Conservation (phyloP, 1,140 invertebrate species). For the Hylaeus anthracinus region DNA sequence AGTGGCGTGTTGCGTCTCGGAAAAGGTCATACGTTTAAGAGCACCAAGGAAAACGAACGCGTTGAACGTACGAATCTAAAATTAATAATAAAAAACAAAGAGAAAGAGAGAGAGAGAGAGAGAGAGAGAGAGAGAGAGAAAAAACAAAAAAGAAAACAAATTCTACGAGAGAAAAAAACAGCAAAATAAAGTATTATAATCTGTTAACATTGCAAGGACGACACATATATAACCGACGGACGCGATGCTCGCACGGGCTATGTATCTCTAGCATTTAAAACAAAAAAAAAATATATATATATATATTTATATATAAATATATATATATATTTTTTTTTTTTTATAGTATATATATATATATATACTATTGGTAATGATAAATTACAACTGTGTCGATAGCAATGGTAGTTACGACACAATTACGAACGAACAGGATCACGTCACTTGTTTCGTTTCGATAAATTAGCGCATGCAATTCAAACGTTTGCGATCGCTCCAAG, state of each 20-base stretch:
- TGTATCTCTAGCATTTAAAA: slow-evolving; percentile 41
- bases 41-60: slow-evolving; percentile 52
- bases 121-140: not conserved
- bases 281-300: not conserved
- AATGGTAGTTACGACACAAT: slow-evolving; percentile 19
- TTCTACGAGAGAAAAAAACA: slow-evolving; percentile 42
- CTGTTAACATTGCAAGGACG: slow-evolving; percentile 47
- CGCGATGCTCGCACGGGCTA: slow-evolving; percentile 23
- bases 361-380: slow-evolving; percentile 39
- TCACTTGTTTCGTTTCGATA: not conserved
- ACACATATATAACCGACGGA: slow-evolving; percentile 28
- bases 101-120: slow-evolving; percentile 21
- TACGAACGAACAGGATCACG: slow-evolving; percentile 35
- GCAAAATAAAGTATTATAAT: slow-evolving; percentile 57
- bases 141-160: slow-evolving; percentile 40
- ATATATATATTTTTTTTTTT: too few species aligned
- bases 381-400: slow-evolving; percentile 37
- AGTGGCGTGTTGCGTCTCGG: not conserved
- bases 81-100: slow-evolving; percentile 31
- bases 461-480: not conserved
- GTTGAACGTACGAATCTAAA: slow-evolving; percentile 40
- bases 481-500: not conserved
- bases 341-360: not conserved
- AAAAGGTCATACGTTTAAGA: slow-evolving; percentile 9
- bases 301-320: not conserved